Evolutionary conservation across 2,113 vertebrate species (phyloP).

Genomic region (Epinephelus moara): DNA sequence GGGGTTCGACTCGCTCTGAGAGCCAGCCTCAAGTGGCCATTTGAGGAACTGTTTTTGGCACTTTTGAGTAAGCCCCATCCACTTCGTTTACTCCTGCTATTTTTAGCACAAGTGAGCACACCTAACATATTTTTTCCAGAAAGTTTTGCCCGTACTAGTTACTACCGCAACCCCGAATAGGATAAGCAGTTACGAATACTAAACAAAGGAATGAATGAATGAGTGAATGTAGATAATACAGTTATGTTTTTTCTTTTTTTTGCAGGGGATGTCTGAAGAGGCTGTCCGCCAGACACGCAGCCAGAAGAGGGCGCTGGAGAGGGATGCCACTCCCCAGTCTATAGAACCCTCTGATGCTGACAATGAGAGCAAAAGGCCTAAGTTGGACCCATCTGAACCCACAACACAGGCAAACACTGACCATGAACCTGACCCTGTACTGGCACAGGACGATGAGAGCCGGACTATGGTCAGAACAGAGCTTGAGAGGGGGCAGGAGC

Average conservation of each 20-base stretch:
- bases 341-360: constrained; percentile 82
- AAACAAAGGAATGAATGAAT: no score
- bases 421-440: constrained; percentile 29
- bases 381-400: constrained; percentile 82
- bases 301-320: constrained; percentile 94
- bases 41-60: no score
- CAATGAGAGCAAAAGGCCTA: constrained; percentile 89
- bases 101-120: no score
- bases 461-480: constrained; percentile 37
- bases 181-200: no score
- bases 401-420: constrained; percentile 25
- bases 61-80: no score
- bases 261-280: constrained; percentile 92
- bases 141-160: no score
- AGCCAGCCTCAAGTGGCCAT: no score
- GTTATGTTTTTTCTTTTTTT: constrained; percentile 20
- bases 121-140: no score
- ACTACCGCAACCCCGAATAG: no score
- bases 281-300: constrained; percentile 92
- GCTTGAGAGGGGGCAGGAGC: constrained; percentile 35
- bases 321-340: constrained; percentile 83
- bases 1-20: no score
- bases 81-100: no score
- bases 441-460: constrained; percentile 44
- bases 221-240: not conserved